Base-by-base conservation (phyloP, 2,797 vertebrate genomes). In the Enteromius anoplus region DNA sequence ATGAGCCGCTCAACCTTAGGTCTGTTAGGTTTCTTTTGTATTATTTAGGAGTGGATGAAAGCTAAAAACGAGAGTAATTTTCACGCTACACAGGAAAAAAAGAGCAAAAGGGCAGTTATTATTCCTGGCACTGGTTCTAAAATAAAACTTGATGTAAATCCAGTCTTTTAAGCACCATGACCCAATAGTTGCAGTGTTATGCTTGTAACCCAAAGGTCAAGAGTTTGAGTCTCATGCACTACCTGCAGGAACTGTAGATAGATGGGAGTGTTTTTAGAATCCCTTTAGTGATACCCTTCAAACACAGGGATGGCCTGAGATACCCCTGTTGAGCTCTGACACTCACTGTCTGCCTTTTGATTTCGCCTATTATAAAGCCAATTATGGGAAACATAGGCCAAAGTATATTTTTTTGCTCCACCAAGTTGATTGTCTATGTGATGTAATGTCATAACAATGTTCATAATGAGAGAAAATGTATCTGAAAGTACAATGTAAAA, bases 11-110 rank as follows among this genome's bases (percentile, higher is more conserved):
- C 68, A 73, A 34, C 29, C 69, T 51, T 26, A 45, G 42, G 58
- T 49, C 37, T 81, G 55, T 45, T 51, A 37, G 42, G 80, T 73
- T 62, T 49, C 45, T 65, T 81, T 81, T 66, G 80, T 82, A 65
- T 75, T 65, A 66, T 65, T 65, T 64, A 65, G 21, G n/a, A 81
- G 58, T 51, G 9, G 29, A 7, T 75, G 29, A 72, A 80, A 81
- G 53, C 53, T 80, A 29, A 53, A 62, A 64, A 47, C 45, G 15
- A 40, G 55, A 64, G 69, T 81, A 8, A 10, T 49, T 72, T 23
- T 82, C 58, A 51, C 69, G 10, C 17, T 34, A 10, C 6, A n/a
- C 15, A 32, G n/a, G 58, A 64, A 14, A 65, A 40, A 40, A 45
- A 77, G 40, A 64, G 21, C 23, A 45, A 64, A 64, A 40, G 58